Evolutionary conservation across 2,113 vertebrate species (phyloP).

Genomic region (Sigmodon hispidus): DNA sequence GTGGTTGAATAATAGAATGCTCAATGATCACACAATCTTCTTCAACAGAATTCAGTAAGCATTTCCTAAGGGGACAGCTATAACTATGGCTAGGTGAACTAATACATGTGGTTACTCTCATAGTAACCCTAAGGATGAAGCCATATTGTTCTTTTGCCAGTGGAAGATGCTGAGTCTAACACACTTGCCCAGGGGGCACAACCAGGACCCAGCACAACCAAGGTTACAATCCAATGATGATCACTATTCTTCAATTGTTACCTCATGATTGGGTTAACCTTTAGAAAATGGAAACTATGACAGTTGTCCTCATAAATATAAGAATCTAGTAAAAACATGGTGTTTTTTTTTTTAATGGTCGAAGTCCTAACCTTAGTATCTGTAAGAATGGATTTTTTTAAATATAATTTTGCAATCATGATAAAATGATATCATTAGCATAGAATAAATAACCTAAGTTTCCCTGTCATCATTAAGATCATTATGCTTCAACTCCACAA

Average conservation of each 20-base stretch:
- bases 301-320: background rate
- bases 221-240: background rate
- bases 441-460: background rate
- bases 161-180: background rate
- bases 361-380: background rate
- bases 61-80: background rate
- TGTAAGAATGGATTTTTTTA: background rate
- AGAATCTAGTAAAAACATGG: background rate
- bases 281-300: background rate
- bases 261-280: background rate
- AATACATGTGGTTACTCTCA: background rate
- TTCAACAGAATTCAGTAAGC: background rate
- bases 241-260: background rate
- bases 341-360: background rate
- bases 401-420: background rate
- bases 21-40: background rate
- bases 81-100: background rate
- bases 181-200: background rate
- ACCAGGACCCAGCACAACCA: background rate
- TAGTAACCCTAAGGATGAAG: background rate
- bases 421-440: background rate
- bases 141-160: background rate
- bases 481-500: background rate
- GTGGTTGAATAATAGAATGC: background rate
- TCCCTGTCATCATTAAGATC: background rate